These are phyloP conservation scores for Halcyon smyrnensis DNA, from an alignment of 2,797 vertebrate genomes.

Conservation along the genomic window DNA sequence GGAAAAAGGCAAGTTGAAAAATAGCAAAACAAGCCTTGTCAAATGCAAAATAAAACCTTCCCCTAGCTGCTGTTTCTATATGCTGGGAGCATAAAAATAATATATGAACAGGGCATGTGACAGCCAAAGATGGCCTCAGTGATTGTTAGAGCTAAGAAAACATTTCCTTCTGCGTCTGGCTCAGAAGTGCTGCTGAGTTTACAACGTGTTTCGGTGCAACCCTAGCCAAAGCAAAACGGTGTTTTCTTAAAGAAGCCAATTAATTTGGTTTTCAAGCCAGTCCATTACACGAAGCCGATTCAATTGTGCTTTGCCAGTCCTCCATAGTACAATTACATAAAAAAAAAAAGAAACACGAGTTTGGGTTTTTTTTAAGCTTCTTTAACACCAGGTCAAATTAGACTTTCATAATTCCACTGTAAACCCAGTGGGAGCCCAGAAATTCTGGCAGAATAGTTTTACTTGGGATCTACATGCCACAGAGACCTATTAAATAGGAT, in stretches of 20 bases:
- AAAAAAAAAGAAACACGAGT: neutral
- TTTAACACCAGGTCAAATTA: neutral
- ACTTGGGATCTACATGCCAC: neutral
- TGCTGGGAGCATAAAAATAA: slow-evolving; percentile 57
- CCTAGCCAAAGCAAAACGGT: neutral
- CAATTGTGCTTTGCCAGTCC: neutral
- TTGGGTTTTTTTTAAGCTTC: neutral
- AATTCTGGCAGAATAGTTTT: neutral
- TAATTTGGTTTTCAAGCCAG: slow-evolving; percentile 25
- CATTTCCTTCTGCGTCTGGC: neutral
- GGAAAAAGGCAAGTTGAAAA: slow-evolving; percentile 23
- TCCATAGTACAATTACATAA: neutral
- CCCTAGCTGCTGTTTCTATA: slow-evolving; percentile 49
- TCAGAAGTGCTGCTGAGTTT: slow-evolving; percentile 34
- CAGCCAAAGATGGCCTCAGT: slow-evolving; percentile 43
- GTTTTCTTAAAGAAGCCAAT: slow-evolving; percentile 26
- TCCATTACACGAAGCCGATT: neutral
- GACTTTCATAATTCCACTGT: neutral
- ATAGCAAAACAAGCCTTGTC: slow-evolving; percentile 32
- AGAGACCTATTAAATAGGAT: neutral
- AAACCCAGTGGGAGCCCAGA: neutral
- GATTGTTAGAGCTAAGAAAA: slow-evolving; percentile 50
- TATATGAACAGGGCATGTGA: slow-evolving; percentile 17
- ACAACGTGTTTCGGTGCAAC: neutral
- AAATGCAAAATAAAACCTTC: slow-evolving; percentile 64